Percentiles rank a stretch among this genome's conserved stretches.
phyloP scores from a whole-genome alignment of 2,888 invertebrate species.

The Seira musarum region DNA sequence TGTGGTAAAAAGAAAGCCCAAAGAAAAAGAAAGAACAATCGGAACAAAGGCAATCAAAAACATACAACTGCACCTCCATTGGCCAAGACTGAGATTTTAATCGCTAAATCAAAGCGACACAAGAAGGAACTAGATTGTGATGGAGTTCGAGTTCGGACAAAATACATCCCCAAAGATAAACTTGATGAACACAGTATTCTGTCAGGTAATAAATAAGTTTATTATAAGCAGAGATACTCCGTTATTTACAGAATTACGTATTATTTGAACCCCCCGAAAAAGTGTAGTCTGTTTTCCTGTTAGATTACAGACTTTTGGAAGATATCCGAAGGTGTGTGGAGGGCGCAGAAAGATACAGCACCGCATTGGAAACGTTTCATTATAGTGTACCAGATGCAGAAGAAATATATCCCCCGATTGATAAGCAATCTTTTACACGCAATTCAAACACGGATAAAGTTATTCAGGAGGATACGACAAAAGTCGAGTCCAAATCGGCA shows the following conservation, averaged over 20 bases:
- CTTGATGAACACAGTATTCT: conserved; percentile 75
- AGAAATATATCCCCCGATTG: neutral
- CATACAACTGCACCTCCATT: too few relatives aligned
- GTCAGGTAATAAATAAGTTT: conserved; percentile 56
- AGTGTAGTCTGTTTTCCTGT: too few relatives aligned
- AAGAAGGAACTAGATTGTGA: conserved; percentile 86
- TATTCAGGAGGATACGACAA: too few relatives aligned
- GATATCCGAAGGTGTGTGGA: conserved; percentile 58
- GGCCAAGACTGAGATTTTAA: neutral
- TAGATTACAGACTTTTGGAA: conserved; percentile 70
- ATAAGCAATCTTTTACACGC: neutral
- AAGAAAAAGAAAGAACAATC: neutral
- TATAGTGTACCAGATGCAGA: too few relatives aligned
- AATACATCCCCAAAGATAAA: conserved; percentile 82
- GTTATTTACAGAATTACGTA: too few relatives aligned
- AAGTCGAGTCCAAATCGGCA: neutral
- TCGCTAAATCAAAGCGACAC: too few relatives aligned
- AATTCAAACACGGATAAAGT: neutral
- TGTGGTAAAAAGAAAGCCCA: neutral
- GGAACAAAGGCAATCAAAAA: neutral
- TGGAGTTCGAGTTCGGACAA: conserved; percentile 85
- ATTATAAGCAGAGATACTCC: too few relatives aligned
- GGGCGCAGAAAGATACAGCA: conserved; percentile 33
- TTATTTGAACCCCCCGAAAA: too few relatives aligned
- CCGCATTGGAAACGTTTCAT: conserved; percentile 25